Base-by-base conservation (phyloP, 2,888 invertebrate genomes). In the Rotaria sp. region DNA sequence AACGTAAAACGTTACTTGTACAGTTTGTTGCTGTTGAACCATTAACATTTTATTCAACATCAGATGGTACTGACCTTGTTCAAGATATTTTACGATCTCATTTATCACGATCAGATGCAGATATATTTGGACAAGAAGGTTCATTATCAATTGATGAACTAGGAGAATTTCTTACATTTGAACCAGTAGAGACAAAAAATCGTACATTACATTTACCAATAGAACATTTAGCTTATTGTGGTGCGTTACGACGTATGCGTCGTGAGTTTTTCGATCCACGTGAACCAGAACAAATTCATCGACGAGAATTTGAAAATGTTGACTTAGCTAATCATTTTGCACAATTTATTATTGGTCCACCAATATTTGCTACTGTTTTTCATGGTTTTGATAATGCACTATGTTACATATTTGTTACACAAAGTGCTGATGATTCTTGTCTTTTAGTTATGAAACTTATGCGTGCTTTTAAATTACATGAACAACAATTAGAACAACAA, bases 281-380 rank as follows among this genome's bases (percentile, higher is more conserved):
- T n/a, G 45, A 80, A 13, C 41, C 26, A 13, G 45, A 80, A 45
- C 41, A 80, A 45, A 45, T 80, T 15, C 26, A 45, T 26, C 80
- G 80, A 80, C 80, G 80, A n/a, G 80, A 80, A 45, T 80, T 80
- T 80, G 80, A 80, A 45, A 80, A 80, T 80, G 80, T 80, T n/a
- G 80, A 80, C n/a, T 80, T 80, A 80, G 80, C 80, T 45, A 80
- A 80, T 80, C 80, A 45, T 26, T 80, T n/a, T 45, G 45, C 80
- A 45, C 80, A 80, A 2, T n/a, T 13, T 45, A 45, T 80, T 3
- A 8, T 26, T 41, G 80, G 80, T 45, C 80, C 80, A 45, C 45
- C 80, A 26, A 45, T 80, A 80, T 80, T 80, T n/a, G 80, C 45
- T 45, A 7, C 80, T 45, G 45, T 80, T 45, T 80, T 80, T n/a